A percentile compares a stretch with the other conserved stretches of the same genome.
phyloP scores from a whole-genome alignment of 2,113 vertebrate species.

The Motacilla alba region DNA sequence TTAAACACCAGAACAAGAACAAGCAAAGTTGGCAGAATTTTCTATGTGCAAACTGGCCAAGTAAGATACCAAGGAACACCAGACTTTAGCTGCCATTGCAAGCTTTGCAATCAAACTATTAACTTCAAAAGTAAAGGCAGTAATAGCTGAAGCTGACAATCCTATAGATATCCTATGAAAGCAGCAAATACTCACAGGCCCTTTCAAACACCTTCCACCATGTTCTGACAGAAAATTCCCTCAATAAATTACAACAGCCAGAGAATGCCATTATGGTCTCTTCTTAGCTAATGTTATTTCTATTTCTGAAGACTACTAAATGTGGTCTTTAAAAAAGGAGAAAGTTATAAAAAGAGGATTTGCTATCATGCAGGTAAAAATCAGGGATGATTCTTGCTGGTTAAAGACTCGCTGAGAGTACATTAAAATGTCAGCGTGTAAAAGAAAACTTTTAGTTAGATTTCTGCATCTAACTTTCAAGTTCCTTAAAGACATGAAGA shows the following conservation, averaged over 20 bases:
- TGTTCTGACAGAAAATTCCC: not conserved
- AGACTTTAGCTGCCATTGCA: not conserved
- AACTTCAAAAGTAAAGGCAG: not conserved
- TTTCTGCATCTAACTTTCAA: not conserved
- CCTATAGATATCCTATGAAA: not conserved
- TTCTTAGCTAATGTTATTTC: not conserved
- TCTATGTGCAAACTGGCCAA: not conserved
- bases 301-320: not conserved
- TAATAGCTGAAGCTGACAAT: not conserved
- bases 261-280: not conserved
- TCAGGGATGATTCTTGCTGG: not conserved
- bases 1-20: not conserved
- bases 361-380: not conserved
- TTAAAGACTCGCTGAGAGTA: not conserved
- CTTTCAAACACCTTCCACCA: not conserved
- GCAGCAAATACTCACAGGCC: not conserved
- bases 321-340: rapidly evolving
- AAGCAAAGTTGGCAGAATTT: not conserved
- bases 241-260: not conserved
- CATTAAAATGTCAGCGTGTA: not conserved
- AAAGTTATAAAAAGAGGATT: not conserved
- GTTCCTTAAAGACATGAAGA: not conserved
- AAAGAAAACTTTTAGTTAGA: not conserved
- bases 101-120: not conserved
- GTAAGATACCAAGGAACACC: not conserved